phyloP scores from a whole-genome alignment of 2,797 vertebrate genomes.

The Pelobates cultripes region DNA sequence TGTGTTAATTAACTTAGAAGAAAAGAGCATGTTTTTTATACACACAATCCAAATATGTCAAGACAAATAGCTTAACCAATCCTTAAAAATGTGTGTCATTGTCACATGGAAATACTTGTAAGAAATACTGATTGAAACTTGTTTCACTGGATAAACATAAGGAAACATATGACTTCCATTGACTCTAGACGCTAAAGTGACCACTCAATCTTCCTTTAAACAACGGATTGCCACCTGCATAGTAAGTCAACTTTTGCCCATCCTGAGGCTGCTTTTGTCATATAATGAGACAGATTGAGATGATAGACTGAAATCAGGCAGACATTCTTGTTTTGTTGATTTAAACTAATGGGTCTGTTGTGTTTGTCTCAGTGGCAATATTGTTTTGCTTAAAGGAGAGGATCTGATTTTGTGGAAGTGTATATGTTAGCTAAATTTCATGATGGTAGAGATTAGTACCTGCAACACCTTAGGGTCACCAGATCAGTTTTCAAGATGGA shows the following conservation, averaged over 20 bases:
- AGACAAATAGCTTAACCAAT: constrained; percentile 32
- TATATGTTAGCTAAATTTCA: too few species aligned
- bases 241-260: background rate
- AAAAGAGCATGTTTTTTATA: constrained; percentile 34
- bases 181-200: background rate
- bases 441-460: too few species aligned
- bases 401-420: too few species aligned
- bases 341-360: background rate
- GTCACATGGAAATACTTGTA: constrained; percentile 45
- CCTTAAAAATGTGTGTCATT: constrained; percentile 23
- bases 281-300: background rate
- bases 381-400: background rate
- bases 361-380: background rate
- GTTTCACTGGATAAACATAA: constrained; percentile 33
- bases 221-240: constrained; percentile 32
- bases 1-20: constrained; percentile 40
- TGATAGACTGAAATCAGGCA: background rate
- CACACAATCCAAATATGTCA: constrained; percentile 41
- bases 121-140: constrained; percentile 8
- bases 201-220: constrained; percentile 22
- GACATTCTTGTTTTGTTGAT: constrained; percentile 10
- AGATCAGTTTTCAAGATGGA: too few species aligned
- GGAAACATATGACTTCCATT: constrained; percentile 25
- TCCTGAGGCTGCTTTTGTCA: background rate
- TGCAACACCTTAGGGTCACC: too few species aligned